A percentile compares a stretch with the other conserved stretches of the same genome.
Conservation (phyloP, 2,113 vertebrate species). For the Egretta garzetta region DNA sequence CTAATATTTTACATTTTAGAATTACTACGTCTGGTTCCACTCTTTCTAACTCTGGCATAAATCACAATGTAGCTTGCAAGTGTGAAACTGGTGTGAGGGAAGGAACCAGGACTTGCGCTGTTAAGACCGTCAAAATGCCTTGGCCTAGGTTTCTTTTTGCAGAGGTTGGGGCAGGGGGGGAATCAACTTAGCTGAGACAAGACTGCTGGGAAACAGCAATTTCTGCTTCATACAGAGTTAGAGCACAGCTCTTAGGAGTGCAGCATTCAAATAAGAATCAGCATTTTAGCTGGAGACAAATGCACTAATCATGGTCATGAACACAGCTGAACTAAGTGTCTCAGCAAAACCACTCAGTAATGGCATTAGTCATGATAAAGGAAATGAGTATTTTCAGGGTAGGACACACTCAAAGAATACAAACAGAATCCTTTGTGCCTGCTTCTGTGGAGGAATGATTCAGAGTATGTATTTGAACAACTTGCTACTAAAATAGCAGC, state of each 20-base stretch:
- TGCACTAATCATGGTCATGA: background rate
- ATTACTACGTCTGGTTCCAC: background rate
- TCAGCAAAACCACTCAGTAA: conserved; percentile 46
- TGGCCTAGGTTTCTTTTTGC: background rate
- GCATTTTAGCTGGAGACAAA: conserved; percentile 58
- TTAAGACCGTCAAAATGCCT: background rate
- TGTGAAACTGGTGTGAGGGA: background rate
- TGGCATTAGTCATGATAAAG: conserved; percentile 55
- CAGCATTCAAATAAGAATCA: conserved; percentile 37
- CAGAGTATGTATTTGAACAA: conserved; percentile 1
- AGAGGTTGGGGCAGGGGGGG: background rate
- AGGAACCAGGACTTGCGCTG: background rate
- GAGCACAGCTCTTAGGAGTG: background rate
- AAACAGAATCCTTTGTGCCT: conserved; percentile 40
- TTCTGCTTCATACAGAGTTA: background rate
- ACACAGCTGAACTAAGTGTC: conserved; percentile 27
- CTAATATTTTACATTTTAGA: background rate
- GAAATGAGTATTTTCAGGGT: conserved; percentile 25
- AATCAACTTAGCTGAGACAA: background rate
- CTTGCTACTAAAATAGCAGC: conserved; percentile 13
- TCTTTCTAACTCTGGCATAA: background rate
- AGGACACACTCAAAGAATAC: background rate
- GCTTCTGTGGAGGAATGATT: background rate
- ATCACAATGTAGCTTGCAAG: background rate
- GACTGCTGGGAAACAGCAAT: background rate